Conservation (phyloP, 2,113 vertebrate species). For the Marcusenius ussheri region DNA sequence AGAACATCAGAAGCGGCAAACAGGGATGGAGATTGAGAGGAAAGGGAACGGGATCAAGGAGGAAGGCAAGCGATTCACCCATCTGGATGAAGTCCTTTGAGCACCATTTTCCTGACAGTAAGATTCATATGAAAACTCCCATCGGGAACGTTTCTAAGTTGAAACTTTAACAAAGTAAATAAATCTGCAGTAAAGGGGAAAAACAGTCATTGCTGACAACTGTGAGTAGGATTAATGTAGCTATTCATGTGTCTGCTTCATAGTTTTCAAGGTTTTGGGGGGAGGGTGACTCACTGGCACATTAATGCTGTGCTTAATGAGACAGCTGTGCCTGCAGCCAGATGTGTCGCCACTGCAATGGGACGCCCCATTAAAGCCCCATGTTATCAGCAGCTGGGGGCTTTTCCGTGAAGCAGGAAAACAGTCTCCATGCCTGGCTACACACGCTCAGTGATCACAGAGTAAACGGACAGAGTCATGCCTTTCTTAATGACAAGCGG, state of each 20-base stretch:
- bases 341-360: neutral
- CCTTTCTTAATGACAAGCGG: neutral
- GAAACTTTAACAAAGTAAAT: neutral
- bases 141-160: neutral
- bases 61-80: neutral
- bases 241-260: neutral
- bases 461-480: neutral
- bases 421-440: neutral
- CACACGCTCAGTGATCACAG: neutral
- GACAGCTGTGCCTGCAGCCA: conserved; percentile 18
- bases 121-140: neutral
- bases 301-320: conserved; percentile 26
- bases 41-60: neutral
- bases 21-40: neutral
- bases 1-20: neutral
- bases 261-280: neutral
- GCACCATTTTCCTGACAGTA: neutral
- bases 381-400: neutral
- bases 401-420: neutral
- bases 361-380: conserved; percentile 18
- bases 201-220: neutral
- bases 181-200: neutral
- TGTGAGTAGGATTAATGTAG: neutral
- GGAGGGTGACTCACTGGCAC: conserved; percentile 21
- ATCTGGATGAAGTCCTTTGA: neutral